Base-by-base conservation (phyloP, 2,888 invertebrate genomes). In the Folsomia manolachei region DNA sequence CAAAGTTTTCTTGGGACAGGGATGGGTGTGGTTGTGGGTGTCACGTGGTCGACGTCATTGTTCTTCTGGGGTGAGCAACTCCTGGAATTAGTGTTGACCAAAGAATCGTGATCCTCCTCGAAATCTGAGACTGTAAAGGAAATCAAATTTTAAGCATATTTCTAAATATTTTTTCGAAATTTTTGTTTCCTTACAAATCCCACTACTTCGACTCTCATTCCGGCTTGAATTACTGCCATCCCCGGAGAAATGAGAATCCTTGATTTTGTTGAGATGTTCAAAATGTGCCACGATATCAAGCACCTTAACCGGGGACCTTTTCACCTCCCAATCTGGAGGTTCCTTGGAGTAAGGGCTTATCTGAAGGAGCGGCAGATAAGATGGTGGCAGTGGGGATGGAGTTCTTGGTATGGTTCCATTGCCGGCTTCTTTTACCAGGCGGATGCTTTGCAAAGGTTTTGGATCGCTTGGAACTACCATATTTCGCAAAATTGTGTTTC, bases 171-270 rank as follows among this genome's bases (percentile, higher is more conserved):
- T 51, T 51, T 51, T 51, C 9, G 51, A 18, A 51, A 11, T 51
- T 51, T 51, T 51, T 51, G 51, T 9, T 11, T 9, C 9, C 56
- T n/a, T 56, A 56, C 56, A 7, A 56, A 56, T 56, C n/a, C 56
- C 56, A 56, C 56, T 56, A 56, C 56, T 56, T 19, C 56, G 7
- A n/a, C 56, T 56, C 56, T 56, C 56, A 56, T 56, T 56, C 56
- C 56, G 18, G n/a, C n/a, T n/a, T n/a, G n/a, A n/a, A 56, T 19
- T 14, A 7, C 56, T 4, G 18, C 19, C 56, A 21, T 39, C n/a
- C n/a, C 51, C 51, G 9, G 51, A 18, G 9, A 18, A 51, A 18
- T 18, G 9, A 51, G 18, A 51, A 51, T 51, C 51, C 51, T 11
- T 9, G 9, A 11, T 21, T 56, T 56, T 56, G 21, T 56, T 56